phyloP scores from a whole-genome alignment of 2,888 invertebrate genomes.

The Drosophila imparisetae region DNA sequence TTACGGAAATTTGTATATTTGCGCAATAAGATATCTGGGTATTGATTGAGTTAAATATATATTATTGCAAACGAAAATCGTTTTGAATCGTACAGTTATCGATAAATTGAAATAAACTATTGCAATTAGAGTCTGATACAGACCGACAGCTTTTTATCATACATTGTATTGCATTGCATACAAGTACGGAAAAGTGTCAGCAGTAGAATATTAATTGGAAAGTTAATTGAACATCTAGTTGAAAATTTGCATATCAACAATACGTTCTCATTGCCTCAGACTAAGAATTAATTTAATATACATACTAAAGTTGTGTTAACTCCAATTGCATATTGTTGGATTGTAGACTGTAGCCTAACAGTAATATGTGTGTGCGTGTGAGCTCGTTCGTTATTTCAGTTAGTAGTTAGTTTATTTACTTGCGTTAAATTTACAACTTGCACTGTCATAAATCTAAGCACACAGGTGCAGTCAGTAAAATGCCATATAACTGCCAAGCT shows the following conservation, averaged over 20 bases:
- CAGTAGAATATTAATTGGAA: neutral
- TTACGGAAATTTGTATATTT: neutral
- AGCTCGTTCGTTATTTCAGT: neutral
- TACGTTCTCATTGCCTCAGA: neutral
- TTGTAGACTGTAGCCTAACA: neutral
- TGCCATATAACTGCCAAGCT: constrained; percentile 32
- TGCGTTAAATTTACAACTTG: constrained; percentile 29
- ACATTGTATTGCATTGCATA: neutral
- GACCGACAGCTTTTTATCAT: neutral
- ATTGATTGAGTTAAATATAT: neutral
- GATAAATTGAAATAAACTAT: neutral
- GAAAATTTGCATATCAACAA: neutral
- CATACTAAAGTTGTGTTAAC: neutral
- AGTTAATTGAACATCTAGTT: neutral
- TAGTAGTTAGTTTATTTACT: neutral
- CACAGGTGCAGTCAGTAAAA: constrained; percentile 24
- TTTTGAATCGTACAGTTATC: neutral
- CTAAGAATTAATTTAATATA: neutral
- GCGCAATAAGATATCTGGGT: neutral
- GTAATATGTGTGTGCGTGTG: neutral
- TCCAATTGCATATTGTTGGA: neutral
- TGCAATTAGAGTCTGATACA: neutral
- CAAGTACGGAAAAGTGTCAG: neutral
- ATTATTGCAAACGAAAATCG: neutral
- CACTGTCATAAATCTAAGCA: constrained; percentile 39